Conservation (phyloP, 2,797 vertebrate genomes). For the Trachurus trachurus region DNA sequence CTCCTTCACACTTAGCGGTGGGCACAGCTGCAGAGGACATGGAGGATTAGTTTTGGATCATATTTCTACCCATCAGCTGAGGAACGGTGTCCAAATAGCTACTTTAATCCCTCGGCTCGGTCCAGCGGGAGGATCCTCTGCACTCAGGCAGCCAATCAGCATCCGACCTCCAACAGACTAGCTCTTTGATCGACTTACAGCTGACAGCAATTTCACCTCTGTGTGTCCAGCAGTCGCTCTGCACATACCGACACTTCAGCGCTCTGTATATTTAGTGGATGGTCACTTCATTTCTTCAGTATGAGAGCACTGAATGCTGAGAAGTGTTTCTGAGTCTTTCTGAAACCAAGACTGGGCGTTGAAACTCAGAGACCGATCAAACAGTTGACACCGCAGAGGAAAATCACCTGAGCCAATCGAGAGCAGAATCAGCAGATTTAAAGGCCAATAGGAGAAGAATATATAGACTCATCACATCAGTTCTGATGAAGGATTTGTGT, state of each 20-base stretch:
- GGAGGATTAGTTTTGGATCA: constrained; percentile 82
- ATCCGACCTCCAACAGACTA: constrained; percentile 33
- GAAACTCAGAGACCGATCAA: constrained; percentile 18
- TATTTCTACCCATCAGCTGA: constrained; percentile 85
- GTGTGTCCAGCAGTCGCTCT: constrained; percentile 48
- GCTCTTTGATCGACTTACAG: constrained; percentile 66
- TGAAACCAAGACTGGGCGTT: constrained; percentile 41
- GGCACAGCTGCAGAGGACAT: constrained; percentile 85
- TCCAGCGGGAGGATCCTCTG: constrained; percentile 65
- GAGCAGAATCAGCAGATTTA: constrained; percentile 39
- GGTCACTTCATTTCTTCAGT: constrained; percentile 48
- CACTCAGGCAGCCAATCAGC: constrained; percentile 61
- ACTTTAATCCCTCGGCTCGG: constrained; percentile 77
- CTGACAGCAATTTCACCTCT: constrained; percentile 66
- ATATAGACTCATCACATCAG: neutral
- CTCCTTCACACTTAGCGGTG: constrained; percentile 71
- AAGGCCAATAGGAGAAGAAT: neutral
- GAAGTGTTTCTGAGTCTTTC: constrained; percentile 53
- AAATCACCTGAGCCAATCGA: neutral
- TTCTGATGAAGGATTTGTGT: neutral
- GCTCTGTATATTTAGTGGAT: constrained; percentile 71
- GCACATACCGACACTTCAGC: constrained; percentile 67
- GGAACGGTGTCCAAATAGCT: constrained; percentile 80
- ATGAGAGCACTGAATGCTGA: constrained; percentile 40
- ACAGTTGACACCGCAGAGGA: neutral